Percentiles rank a stretch among this genome's conserved stretches.
Conservation (phyloP, 2,113 vertebrate genomes). For the Oxyura jamaicensis region DNA sequence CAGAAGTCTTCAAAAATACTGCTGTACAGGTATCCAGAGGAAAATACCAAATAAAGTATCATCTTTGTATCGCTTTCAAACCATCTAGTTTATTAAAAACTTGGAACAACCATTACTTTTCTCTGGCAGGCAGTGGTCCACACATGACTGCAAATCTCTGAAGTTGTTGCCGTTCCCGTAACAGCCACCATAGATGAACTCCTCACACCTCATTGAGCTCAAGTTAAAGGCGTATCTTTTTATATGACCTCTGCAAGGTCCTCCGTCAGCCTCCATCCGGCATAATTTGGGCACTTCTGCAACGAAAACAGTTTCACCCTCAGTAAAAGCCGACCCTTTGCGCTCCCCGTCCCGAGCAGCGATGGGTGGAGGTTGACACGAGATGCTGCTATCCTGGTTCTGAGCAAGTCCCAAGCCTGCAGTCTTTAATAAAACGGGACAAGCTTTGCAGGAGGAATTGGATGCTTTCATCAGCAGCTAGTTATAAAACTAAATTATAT, state of each 20-base stretch:
- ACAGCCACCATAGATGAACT: constrained; percentile 83
- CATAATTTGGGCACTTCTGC: constrained; percentile 89
- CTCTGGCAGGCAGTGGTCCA: constrained; percentile 81
- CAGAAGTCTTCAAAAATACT: background rate
- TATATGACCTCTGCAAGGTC: constrained; percentile 73
- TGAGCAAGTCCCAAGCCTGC: background rate
- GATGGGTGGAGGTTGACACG: fast-evolving
- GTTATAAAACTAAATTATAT: background rate
- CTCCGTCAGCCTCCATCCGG: constrained; percentile 77
- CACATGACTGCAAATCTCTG: constrained; percentile 76
- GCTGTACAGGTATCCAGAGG: background rate
- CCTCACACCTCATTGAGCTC: constrained; percentile 87
- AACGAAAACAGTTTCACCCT: background rate
- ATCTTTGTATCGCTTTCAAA: constrained; percentile 19
- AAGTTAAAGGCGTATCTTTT: constrained; percentile 88
- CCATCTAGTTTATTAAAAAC: constrained; percentile 61
- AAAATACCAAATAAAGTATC: constrained; percentile 35
- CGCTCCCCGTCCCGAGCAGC: fast-evolving
- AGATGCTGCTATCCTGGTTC: fast-evolving
- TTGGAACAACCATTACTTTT: constrained; percentile 76
- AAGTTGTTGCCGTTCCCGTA: constrained; percentile 84
- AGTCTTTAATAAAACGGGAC: background rate
- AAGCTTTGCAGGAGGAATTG: background rate
- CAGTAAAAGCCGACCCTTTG: background rate
- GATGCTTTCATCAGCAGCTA: background rate